Percentiles rank a stretch among this genome's conserved stretches.
Conservation (phyloP, 2,888 invertebrate genomes). For the Melikaiella ostensackeni region DNA sequence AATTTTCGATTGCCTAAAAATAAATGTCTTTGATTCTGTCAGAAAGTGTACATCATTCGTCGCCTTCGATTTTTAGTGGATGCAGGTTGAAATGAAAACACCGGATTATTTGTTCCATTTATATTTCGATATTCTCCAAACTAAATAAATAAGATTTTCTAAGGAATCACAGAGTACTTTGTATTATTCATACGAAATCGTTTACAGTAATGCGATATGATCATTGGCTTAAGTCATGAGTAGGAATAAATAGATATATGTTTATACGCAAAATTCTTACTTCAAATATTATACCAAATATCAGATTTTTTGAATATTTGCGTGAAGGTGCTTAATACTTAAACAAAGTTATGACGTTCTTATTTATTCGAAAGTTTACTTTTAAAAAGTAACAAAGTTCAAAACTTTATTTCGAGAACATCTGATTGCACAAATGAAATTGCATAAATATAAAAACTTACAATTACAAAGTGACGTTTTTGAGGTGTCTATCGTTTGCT, state of each 20-base stretch:
- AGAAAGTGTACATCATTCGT: not conserved
- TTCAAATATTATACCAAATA: not conserved
- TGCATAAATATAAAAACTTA: not conserved
- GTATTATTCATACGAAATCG: conserved; percentile 26
- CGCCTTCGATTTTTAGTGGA: not conserved
- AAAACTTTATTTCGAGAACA: not conserved
- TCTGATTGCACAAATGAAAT: conserved; percentile 1
- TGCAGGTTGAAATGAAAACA: not conserved
- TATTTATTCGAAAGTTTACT: not conserved
- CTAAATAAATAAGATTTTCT: conserved; percentile 23
- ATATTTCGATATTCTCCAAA: conserved; percentile 26
- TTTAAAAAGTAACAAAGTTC: not conserved
- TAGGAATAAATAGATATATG: conserved; percentile 25
- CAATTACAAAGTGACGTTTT: not conserved
- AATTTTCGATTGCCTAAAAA: too few relatives aligned
- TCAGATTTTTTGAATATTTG: not conserved
- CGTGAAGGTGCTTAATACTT: not conserved
- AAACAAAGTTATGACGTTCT: not conserved
- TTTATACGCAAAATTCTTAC: not conserved
- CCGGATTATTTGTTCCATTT: conserved; percentile 13
- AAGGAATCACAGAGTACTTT: conserved; percentile 38
- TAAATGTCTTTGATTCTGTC: not conserved
- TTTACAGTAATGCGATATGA: conserved; percentile 33
- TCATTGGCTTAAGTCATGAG: conserved; percentile 29
- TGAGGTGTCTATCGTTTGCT: too few relatives aligned